phyloP scores from a whole-genome alignment of 1,140 invertebrate species.

The Dufourea novaeangliae region DNA sequence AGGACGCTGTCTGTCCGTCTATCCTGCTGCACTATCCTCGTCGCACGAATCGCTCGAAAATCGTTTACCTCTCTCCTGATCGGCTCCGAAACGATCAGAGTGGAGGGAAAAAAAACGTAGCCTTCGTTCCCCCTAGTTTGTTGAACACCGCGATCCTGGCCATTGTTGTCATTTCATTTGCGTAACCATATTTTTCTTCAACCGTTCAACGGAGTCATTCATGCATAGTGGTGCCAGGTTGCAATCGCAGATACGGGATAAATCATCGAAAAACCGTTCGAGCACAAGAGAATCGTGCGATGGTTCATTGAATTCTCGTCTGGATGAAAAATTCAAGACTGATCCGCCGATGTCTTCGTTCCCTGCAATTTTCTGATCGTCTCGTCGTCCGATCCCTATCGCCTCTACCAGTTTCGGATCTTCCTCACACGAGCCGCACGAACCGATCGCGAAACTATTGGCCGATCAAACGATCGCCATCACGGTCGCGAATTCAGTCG shows the following conservation, averaged over 20 bases:
- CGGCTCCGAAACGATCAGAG: slow-evolving; percentile 1
- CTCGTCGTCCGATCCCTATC: too few species aligned
- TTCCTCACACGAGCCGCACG: too few species aligned
- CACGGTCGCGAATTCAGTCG: slow-evolving; percentile 9
- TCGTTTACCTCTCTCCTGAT: slow-evolving; percentile 10
- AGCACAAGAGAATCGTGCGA: too few species aligned
- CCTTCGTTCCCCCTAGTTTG: slow-evolving; percentile 62
- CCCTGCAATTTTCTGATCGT: too few species aligned
- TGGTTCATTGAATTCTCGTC: too few species aligned
- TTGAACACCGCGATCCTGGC: slow-evolving; percentile 41
- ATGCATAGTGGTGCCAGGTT: not conserved
- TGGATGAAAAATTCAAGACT: too few species aligned
- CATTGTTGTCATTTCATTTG: slow-evolving; percentile 50
- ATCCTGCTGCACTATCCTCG: not conserved
- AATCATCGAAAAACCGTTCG: too few species aligned
- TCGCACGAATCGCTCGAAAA: slow-evolving; percentile 50
- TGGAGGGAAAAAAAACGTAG: slow-evolving; percentile 58
- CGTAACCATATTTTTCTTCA: slow-evolving; percentile 50
- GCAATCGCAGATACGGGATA: not conserved
- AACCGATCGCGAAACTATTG: slow-evolving; percentile 11
- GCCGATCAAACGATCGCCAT: not conserved
- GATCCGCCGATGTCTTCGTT: too few species aligned
- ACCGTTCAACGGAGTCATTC: not conserved
- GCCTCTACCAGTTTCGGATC: too few species aligned
- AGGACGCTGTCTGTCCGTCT: slow-evolving; percentile 37